phyloP scores from a whole-genome alignment of 2,888 invertebrate genomes.

The Netelia fuscicornis region DNA sequence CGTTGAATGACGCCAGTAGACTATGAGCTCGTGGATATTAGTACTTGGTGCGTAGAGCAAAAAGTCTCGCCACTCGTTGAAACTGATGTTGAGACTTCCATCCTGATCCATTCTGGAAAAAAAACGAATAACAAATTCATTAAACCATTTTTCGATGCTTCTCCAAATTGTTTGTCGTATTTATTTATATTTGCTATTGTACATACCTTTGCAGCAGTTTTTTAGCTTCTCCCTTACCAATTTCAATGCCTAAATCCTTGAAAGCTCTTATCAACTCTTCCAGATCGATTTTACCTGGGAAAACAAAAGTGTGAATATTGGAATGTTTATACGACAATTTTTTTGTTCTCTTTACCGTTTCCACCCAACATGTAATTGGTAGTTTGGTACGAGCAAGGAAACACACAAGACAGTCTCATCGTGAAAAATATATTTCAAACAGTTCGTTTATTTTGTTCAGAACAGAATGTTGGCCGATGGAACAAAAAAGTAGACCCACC shows the following conservation, averaged over 20 bases:
- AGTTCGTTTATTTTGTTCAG: neutral
- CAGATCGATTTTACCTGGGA: slow-evolving; percentile 93
- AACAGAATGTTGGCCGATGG: neutral
- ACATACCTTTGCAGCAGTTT: slow-evolving; percentile 94
- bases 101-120: slow-evolving; percentile 96
- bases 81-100: slow-evolving; percentile 97
- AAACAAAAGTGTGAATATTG: slow-evolving; percentile 28
- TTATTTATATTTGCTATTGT: slow-evolving; percentile 8
- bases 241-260: slow-evolving; percentile 95
- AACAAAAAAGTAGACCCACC: slow-evolving; percentile 88
- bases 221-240: slow-evolving; percentile 94
- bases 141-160: slow-evolving; percentile 5
- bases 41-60: slow-evolving; percentile 96
- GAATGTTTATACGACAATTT: neutral
- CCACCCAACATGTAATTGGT: neutral
- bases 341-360: slow-evolving; percentile 11
- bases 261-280: slow-evolving; percentile 98
- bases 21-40: slow-evolving; percentile 96
- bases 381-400: slow-evolving; percentile 9
- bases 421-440: slow-evolving; percentile 3
- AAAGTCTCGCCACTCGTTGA: slow-evolving; percentile 99
- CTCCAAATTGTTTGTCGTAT: neutral
- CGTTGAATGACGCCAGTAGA: slow-evolving; percentile 98
- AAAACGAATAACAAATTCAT: slow-evolving; percentile 17
- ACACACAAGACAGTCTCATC: neutral